These are phyloP conservation scores for Tenthredo mesomela DNA, from an alignment of 2,888 invertebrate species.

Conservation along the genomic window DNA sequence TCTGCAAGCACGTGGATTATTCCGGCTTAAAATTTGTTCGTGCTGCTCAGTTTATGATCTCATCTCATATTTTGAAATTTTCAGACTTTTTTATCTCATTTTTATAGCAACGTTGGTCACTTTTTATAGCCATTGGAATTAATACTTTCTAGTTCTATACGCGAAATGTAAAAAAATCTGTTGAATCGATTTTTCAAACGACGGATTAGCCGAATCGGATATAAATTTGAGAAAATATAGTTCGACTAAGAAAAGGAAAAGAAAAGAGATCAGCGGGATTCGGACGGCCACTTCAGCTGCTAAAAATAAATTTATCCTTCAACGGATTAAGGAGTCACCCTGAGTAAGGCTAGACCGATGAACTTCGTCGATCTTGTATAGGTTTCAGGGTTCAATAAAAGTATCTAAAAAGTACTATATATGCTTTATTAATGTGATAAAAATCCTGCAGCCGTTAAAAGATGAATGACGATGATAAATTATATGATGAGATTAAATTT, in stretches of 20 bases:
- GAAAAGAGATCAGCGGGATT: no score
- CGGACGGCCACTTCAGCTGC: no score
- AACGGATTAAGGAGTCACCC: constrained; percentile 25
- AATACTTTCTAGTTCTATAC: not conserved
- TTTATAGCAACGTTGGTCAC: not conserved
- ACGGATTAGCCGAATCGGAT: not conserved
- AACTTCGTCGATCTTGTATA: not conserved
- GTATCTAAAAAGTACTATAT: not conserved
- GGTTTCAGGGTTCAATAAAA: not conserved
- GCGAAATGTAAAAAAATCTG: not conserved
- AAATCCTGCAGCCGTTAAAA: not conserved
- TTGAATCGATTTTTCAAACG: not conserved
- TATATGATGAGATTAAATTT: not conserved
- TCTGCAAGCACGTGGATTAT: not conserved
- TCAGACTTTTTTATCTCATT: not conserved
- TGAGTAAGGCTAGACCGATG: not conserved
- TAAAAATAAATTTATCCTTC: constrained; percentile 33
- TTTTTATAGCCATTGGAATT: not conserved
- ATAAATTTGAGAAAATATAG: not conserved
- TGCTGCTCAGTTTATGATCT: not conserved
- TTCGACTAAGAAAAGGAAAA: not conserved
- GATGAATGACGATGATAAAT: not conserved
- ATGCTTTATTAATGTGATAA: not conserved
- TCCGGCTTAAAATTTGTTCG: not conserved
- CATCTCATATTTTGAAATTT: not conserved